phyloP scores from a whole-genome alignment of 2,888 invertebrate species.

The Drosophila algonquin region DNA sequence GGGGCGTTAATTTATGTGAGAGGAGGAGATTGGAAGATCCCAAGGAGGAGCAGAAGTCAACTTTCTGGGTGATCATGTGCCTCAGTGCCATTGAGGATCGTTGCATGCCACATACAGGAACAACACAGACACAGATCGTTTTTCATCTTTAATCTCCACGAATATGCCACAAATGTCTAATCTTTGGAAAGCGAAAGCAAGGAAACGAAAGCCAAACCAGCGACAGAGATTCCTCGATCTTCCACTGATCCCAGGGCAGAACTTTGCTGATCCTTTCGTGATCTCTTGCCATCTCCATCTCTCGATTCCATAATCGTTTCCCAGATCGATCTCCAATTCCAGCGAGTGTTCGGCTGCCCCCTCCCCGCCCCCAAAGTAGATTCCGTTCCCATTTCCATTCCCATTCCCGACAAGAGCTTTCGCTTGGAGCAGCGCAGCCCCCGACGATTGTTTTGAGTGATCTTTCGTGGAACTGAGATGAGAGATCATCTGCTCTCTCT shows the following conservation, averaged over 20 bases:
- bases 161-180: neutral
- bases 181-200: too few relatives aligned
- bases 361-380: too few relatives aligned
- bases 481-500: constrained; percentile 6
- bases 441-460: constrained; percentile 35
- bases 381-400: constrained; percentile 3
- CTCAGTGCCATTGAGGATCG: constrained; percentile 35
- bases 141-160: neutral
- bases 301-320: too few relatives aligned
- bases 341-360: too few relatives aligned
- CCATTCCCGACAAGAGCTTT: constrained; percentile 38
- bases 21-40: neutral
- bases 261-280: too few relatives aligned
- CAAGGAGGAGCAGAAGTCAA: neutral
- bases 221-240: too few relatives aligned
- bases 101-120: constrained; percentile 11
- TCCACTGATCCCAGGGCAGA: too few relatives aligned
- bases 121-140: neutral
- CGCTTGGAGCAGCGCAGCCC: constrained; percentile 12
- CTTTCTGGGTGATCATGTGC: constrained; percentile 35
- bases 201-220: too few relatives aligned
- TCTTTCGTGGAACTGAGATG: constrained; percentile 33
- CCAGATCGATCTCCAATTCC: too few relatives aligned
- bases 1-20: constrained; percentile 77
- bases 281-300: too few relatives aligned